A percentile compares a stretch with the other conserved stretches of the same genome.
These are phyloP conservation scores for Cinclus mexicanus DNA, from an alignment of 2,113 vertebrate genomes.

Conservation along the genomic window DNA sequence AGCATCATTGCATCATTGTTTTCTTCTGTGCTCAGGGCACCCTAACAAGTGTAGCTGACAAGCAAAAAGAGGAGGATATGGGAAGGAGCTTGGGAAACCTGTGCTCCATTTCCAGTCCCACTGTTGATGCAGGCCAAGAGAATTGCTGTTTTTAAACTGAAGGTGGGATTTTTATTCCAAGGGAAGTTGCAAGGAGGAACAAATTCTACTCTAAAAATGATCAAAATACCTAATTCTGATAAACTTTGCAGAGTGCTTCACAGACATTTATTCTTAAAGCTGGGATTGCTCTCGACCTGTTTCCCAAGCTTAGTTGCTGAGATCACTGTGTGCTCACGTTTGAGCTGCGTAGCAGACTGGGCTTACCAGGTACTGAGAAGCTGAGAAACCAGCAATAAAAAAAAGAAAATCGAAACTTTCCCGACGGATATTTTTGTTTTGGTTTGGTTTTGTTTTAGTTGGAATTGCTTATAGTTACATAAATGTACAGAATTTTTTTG, in stretches of 20 bases:
- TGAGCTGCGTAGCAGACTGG: neutral
- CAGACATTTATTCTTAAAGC: neutral
- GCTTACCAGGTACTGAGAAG: neutral
- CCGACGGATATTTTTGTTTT: neutral
- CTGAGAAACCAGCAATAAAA: neutral
- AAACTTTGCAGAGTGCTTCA: neutral
- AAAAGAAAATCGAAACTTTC: neutral
- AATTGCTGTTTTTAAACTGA: neutral
- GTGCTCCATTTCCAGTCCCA: accelerated
- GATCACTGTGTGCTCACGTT: neutral
- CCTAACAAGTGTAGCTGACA: neutral
- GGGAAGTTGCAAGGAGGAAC: neutral
- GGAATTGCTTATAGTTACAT: neutral
- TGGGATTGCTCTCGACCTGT: neutral
- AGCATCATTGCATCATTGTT: neutral
- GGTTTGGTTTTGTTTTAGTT: neutral
- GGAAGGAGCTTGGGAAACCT: neutral
- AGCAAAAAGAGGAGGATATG: neutral
- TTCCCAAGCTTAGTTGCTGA: neutral
- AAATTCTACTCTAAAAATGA: neutral
- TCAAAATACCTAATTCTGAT: neutral
- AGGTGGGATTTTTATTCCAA: neutral
- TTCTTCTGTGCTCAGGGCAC: neutral
- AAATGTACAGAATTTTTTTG: neutral
- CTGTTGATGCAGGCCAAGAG: neutral